Conservation (phyloP, 2,797 vertebrate genomes). For the Carcharodon carcharias region DNA sequence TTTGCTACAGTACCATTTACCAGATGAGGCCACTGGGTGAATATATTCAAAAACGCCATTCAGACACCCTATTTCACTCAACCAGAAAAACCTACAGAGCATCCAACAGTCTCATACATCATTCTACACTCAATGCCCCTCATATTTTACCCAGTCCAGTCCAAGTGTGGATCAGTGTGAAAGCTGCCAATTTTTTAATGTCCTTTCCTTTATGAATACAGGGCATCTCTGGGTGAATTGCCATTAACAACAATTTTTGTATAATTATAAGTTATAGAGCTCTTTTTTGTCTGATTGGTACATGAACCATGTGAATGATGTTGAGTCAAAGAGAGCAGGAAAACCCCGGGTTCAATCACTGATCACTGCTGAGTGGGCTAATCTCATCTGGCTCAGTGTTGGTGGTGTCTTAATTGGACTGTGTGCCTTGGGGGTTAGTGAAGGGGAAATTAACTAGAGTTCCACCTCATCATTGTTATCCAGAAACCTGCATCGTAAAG, state of each 20-base stretch:
- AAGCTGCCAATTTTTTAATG: neutral
- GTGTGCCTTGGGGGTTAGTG: neutral
- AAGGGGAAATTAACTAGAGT: neutral
- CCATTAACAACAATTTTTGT: neutral
- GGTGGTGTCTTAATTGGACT: neutral
- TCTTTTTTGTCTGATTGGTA: neutral
- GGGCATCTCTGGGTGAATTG: neutral
- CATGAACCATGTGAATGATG: neutral
- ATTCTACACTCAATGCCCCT: neutral
- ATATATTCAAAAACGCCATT: neutral
- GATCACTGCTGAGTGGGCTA: neutral
- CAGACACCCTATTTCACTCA: neutral
- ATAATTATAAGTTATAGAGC: neutral
- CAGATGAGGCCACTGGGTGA: neutral
- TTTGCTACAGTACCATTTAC: neutral
- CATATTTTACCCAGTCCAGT: neutral
- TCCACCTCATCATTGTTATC: neutral
- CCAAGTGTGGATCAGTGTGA: neutral
- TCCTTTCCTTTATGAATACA: neutral
- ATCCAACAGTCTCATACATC: neutral
- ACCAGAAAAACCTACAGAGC: neutral
- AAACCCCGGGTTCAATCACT: neutral
- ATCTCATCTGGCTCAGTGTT: neutral
- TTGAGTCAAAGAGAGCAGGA: neutral
- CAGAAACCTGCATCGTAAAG: neutral